Evolutionary conservation across 1,140 invertebrate genomes (phyloP), one percentile per base, ranked within the genome.

Genomic region (Danaus plexippus): DNA sequence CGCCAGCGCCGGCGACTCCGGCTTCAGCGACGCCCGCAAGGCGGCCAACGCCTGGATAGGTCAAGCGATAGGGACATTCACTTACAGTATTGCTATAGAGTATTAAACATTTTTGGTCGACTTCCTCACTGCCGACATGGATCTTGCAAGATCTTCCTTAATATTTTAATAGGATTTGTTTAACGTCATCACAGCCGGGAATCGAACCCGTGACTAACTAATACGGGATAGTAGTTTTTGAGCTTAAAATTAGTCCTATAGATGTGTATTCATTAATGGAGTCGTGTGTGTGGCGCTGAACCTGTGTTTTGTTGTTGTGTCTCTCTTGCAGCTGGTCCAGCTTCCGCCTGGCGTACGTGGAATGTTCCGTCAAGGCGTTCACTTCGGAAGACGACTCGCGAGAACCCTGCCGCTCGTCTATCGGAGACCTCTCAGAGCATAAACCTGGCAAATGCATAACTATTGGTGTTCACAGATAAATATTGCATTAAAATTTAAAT

Each of bases 321-420:
- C 91, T 90, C 69, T 95, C 93, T 65, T 94, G 92, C 47, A 97
- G 76, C 67, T 94, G 92, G 70, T 95, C 92, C 3, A 97, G 79
- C 78, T 94, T 95, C 62, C 92, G 90, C 47, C 93, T 88, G 0
- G 95, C 94, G 79, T 95, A 95, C 65, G 92, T 94, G 0, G 95
- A 95, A 81, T 96, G 94, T 61, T 95, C 94, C 0, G 90, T 91
- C 10, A 94, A 91, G 63, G 78, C 85, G 52, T 81, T 88, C 47
- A 89, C 89, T 9, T 81, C 77, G 7, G 84, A 87, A 2, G 83
- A 82, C 1, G 77, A 74, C 44, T 90, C 89, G 43, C 84, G 87
- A 0, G 88, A 89, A 18, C 87, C 53, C 61, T 88, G 87, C n/a
- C 88, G 81, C 18, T 90, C 90, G 64, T 89, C 89, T 49, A 86